Evolutionary conservation across 2,797 vertebrate species (phyloP).

Genomic region (Paguma larvata): DNA sequence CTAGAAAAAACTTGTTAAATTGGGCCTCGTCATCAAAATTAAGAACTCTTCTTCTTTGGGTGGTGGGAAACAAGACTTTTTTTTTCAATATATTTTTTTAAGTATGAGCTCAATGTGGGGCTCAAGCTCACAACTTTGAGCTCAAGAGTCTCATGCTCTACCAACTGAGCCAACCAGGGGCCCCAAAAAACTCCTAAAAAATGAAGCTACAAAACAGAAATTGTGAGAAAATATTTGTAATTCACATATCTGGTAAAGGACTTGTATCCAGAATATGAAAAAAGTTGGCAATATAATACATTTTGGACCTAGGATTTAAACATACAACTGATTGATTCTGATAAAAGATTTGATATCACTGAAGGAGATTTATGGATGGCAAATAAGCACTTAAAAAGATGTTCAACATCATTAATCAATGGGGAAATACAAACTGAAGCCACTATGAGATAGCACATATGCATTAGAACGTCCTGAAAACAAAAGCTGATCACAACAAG

Average conservation of each 20-base stretch:
- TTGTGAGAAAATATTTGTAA: neutral
- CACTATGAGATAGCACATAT: neutral
- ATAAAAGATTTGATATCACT: neutral
- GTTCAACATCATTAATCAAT: neutral
- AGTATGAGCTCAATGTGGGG: neutral
- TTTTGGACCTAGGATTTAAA: neutral
- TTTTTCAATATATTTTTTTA: neutral
- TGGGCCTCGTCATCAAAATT: neutral
- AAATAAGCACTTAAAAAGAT: slow-evolving; percentile 13
- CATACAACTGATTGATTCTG: neutral
- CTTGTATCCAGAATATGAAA: neutral
- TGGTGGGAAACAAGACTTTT: neutral
- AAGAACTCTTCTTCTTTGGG: neutral
- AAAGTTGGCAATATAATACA: neutral
- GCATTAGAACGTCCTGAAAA: neutral
- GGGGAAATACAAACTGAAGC: neutral
- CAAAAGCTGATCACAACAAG: neutral
- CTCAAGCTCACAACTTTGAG: neutral
- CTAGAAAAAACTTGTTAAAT: neutral
- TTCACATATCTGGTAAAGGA: neutral
- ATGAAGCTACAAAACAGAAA: neutral
- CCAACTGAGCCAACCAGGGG: neutral
- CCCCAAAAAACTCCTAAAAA: neutral
- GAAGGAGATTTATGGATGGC: neutral
- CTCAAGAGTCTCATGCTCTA: neutral